phyloP scores from a whole-genome alignment of 2,113 vertebrate genomes.

The Phalacrocorax pelagicus region DNA sequence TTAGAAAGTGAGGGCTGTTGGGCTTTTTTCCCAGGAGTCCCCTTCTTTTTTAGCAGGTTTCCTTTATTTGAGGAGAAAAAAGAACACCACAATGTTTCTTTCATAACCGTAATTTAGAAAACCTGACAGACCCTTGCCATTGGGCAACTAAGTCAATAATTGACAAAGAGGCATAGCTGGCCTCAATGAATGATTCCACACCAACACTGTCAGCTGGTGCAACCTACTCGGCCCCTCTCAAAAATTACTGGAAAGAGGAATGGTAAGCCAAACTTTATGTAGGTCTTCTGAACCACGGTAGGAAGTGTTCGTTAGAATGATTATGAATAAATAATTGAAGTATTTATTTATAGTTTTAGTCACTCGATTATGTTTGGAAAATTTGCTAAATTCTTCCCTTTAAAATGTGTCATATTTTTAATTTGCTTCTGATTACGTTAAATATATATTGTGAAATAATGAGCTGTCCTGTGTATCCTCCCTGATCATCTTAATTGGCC shows the following conservation, averaged over 20 bases:
- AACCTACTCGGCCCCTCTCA: not conserved
- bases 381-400: not conserved
- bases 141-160: conserved; percentile 41
- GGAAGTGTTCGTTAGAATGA: not conserved
- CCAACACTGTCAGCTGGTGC: not conserved
- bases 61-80: not conserved
- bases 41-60: not conserved
- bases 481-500: not conserved
- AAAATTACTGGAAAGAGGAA: not conserved
- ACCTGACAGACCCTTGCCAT: conserved; percentile 15
- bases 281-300: not conserved
- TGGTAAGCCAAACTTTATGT: not conserved
- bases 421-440: not conserved
- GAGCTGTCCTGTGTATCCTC: not conserved
- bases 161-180: not conserved
- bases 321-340: not conserved
- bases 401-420: not conserved
- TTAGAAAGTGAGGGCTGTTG: not conserved
- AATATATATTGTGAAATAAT: not conserved
- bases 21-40: not conserved
- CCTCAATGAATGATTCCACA: conserved; percentile 5
- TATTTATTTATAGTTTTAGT: not conserved
- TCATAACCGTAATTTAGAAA: not conserved
- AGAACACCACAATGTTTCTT: not conserved
- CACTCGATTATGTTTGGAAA: not conserved